Evolutionary conservation across 2,797 vertebrate species (phyloP).

Genomic region (Enteromius afrohamiltoni): DNA sequence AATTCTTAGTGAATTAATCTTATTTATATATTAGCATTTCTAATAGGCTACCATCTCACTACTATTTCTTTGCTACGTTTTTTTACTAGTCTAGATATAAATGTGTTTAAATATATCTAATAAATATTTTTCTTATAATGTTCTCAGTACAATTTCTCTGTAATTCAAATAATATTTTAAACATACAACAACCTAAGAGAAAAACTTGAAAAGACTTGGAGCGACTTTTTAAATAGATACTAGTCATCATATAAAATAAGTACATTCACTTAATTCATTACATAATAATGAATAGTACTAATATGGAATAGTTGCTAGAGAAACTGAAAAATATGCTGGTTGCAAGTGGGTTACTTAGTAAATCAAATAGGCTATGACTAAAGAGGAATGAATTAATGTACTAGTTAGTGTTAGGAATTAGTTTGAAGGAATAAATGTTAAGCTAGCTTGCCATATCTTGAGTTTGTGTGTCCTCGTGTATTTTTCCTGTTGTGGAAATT

Average conservation of each 20-base stretch:
- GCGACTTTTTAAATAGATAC: background rate
- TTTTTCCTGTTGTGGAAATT: conserved; percentile 60
- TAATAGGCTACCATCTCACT: background rate
- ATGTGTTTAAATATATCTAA: background rate
- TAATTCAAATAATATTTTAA: background rate
- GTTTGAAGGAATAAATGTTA: background rate
- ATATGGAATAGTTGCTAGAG: background rate
- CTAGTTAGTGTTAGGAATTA: background rate
- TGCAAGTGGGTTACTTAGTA: background rate
- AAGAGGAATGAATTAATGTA: background rate
- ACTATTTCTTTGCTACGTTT: background rate
- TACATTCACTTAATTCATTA: background rate
- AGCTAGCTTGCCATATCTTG: background rate
- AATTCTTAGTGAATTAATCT: background rate
- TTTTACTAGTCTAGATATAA: background rate
- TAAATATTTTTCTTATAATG: background rate
- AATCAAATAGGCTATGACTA: background rate
- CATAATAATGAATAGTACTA: background rate
- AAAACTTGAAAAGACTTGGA: background rate
- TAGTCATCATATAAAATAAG: background rate
- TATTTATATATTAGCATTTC: background rate
- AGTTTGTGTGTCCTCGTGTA: conserved; percentile 24
- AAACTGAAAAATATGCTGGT: background rate
- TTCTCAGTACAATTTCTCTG: background rate
- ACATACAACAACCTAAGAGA: background rate